A percentile compares a stretch with the other conserved stretches of the same genome.
Conservation (phyloP, 2,113 vertebrate species). For the Seriola aureovittata region DNA sequence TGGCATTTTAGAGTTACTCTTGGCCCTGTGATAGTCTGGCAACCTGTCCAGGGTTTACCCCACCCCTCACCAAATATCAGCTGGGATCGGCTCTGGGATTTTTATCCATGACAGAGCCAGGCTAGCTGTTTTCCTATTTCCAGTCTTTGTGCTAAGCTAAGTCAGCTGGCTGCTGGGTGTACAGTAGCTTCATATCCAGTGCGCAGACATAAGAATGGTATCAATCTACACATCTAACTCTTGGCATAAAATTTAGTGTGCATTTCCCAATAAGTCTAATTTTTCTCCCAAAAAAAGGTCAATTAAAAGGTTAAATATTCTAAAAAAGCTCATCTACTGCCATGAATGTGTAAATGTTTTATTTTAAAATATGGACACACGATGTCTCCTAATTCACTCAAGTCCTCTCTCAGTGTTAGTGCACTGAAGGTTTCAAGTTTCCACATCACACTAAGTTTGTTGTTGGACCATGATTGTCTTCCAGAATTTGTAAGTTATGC, state of each 20-base stretch:
- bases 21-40: too few species aligned
- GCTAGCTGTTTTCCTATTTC: too few species aligned
- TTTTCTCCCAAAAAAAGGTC: too few species aligned
- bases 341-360: neutral
- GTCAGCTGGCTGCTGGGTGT: neutral
- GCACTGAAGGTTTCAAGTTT: neutral
- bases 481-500: neutral
- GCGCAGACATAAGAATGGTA: too few species aligned
- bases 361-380: neutral
- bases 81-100: too few species aligned
- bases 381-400: neutral
- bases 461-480: neutral
- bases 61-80: too few species aligned
- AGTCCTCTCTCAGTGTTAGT: too few species aligned
- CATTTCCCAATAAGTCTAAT: too few species aligned
- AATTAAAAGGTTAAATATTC: neutral
- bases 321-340: too few species aligned
- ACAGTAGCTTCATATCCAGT: neutral
- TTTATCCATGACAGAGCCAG: too few species aligned
- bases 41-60: too few species aligned
- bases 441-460: neutral
- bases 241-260: neutral
- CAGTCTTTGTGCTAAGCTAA: neutral
- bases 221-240: neutral
- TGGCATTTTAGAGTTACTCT: too few species aligned